Percentiles rank a stretch among this genome's conserved stretches.
phyloP scores from a whole-genome alignment of 1,140 invertebrate genomes.

The Glossosoma conforme region DNA sequence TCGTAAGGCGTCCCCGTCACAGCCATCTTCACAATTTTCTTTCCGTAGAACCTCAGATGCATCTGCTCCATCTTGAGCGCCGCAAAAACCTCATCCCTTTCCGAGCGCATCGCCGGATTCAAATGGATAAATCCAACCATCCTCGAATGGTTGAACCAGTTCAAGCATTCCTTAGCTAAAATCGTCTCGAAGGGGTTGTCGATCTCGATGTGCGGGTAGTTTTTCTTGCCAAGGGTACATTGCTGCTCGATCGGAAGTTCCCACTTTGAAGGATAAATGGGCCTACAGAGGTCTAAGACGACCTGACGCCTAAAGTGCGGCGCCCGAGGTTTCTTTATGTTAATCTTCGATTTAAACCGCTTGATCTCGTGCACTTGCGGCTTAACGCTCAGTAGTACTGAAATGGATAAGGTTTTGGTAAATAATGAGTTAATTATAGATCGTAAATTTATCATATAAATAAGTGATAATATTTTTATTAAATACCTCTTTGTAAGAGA shows the following conservation, averaged over 20 bases:
- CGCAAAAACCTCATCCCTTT: constrained; percentile 56
- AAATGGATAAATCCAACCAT: constrained; percentile 64
- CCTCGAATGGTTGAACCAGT: constrained; percentile 65
- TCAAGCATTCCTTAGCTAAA: constrained; percentile 60
- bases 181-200: constrained; percentile 65
- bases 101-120: constrained; percentile 59
- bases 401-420: constrained; percentile 3
- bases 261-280: constrained; percentile 49
- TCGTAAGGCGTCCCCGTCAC: constrained; percentile 58
- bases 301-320: constrained; percentile 60
- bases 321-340: constrained; percentile 64
- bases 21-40: constrained; percentile 54
- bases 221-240: constrained; percentile 36
- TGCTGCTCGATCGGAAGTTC: constrained; percentile 35
- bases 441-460: no score
- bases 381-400: constrained; percentile 42
- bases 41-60: constrained; percentile 59
- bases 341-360: constrained; percentile 66
- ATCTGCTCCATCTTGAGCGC: constrained; percentile 59
- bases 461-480: no score
- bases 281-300: constrained; percentile 57
- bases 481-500: no score
- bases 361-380: constrained; percentile 51
- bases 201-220: constrained; percentile 35
- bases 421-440: neutral